These are phyloP conservation scores for Mechanitis mazaeus DNA, from an alignment of 2,888 invertebrate genomes.

Conservation along the genomic window DNA sequence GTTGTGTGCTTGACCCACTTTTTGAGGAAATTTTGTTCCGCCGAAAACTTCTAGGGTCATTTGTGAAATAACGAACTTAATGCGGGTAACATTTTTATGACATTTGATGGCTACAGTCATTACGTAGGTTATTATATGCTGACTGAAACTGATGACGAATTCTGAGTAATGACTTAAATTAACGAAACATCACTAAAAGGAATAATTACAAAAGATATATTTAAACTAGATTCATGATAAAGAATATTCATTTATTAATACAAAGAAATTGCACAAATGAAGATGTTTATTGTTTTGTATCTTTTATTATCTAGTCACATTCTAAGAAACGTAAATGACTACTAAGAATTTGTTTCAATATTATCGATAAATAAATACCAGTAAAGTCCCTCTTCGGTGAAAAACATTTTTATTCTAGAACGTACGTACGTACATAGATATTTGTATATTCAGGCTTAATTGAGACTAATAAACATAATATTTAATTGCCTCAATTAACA, in stretches of 20 bases:
- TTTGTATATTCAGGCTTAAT: too few species aligned
- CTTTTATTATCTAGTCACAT: background rate
- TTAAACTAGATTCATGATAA: too few species aligned
- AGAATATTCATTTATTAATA: too few species aligned
- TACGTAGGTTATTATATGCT: background rate
- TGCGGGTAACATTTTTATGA: conserved; percentile 19
- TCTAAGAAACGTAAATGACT: background rate
- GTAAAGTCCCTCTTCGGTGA: conserved; percentile 1
- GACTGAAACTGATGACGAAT: background rate
- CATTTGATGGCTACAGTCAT: conserved; percentile 2
- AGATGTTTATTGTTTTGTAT: too few species aligned
- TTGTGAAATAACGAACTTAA: conserved; percentile 34
- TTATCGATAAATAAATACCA: background rate
- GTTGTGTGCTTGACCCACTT: conserved; percentile 67
- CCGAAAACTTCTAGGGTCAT: conserved; percentile 18
- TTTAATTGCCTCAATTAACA: background rate
- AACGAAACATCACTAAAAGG: too few species aligned
- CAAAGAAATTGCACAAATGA: too few species aligned
- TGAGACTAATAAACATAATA: background rate
- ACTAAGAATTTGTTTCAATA: background rate
- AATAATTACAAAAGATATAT: too few species aligned
- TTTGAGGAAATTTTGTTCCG: conserved; percentile 32
- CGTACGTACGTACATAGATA: too few species aligned
- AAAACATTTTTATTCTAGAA: background rate
- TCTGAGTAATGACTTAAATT: background rate